These are phyloP conservation scores for Leucosticte australis DNA, from an alignment of 2,113 vertebrate genomes.

Conservation along the genomic window DNA sequence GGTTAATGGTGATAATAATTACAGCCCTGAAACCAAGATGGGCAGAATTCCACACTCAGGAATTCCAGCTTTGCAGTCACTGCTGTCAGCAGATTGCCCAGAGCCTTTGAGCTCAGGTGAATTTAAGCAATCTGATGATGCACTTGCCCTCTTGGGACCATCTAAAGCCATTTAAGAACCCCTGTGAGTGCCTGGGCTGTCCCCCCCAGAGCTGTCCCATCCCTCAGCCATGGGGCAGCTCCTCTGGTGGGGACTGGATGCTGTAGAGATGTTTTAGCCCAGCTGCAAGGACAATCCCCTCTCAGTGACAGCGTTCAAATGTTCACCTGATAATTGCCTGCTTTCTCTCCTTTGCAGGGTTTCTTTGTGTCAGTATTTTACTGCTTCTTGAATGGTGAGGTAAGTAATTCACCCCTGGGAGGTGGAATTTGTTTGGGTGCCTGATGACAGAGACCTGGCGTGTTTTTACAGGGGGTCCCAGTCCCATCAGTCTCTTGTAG, in stretches of 20 bases:
- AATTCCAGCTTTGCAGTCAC: neutral
- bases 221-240: neutral
- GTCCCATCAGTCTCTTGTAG: neutral
- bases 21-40: neutral
- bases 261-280: neutral
- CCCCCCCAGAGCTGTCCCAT: neutral
- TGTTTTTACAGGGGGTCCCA: neutral
- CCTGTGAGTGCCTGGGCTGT: neutral
- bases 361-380: slow-evolving; percentile 99
- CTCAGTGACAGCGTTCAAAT: neutral
- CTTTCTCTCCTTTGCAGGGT: slow-evolving; percentile 80
- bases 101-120: neutral
- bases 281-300: neutral
- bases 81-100: neutral
- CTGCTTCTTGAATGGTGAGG: slow-evolving; percentile 98
- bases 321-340: neutral
- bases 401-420: slow-evolving; percentile 65
- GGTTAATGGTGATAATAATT: neutral
- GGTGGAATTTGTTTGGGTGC: neutral
- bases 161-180: neutral
- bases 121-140: neutral
- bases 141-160: neutral
- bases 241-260: neutral
- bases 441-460: neutral
- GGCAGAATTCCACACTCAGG: neutral